Evolutionary conservation across 2,113 vertebrate species (phyloP).

Genomic region (human (Homo sapiens)): GRCh38 chr5:28719001-28719500

Average conservation of each 20-base stretch:
- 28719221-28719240: not conserved
- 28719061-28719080: too few species aligned
- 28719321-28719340: not conserved
- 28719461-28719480: not conserved
- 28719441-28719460: not conserved
- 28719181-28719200: too few species aligned
- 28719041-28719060: too few species aligned
- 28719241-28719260: not conserved
- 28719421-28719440: not conserved
- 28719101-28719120: too few species aligned
- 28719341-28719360: not conserved
- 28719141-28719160: too few species aligned
- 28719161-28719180: too few species aligned
- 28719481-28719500: not conserved
- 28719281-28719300: not conserved
- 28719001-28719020: too few species aligned
- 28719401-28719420: not conserved
- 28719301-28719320: not conserved
- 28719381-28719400: not conserved
- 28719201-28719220: too few species aligned
- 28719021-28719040: too few species aligned
- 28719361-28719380: not conserved
- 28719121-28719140: too few species aligned
- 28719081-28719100: too few species aligned
- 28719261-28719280: not conserved